These are phyloP conservation scores for Listronotus oregonensis DNA, from an alignment of 1,140 invertebrate species.

Conservation along the genomic window DNA sequence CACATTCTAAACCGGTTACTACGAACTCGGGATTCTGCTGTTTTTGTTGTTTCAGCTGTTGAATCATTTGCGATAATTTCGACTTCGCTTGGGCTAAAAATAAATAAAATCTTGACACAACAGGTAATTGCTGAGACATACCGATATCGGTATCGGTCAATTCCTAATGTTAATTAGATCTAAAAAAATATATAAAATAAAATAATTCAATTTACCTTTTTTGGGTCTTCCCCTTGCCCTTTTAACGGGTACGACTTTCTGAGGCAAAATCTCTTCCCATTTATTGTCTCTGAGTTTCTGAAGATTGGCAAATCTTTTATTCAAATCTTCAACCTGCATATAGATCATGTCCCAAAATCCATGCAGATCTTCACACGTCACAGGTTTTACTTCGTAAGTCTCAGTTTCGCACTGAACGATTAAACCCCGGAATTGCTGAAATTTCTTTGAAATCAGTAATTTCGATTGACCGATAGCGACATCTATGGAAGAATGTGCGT, in stretches of 20 bases:
- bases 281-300: constrained; percentile 57
- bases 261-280: constrained; percentile 60
- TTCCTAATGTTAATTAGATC: constrained; percentile 39
- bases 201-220: constrained; percentile 23
- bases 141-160: not conserved
- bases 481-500: constrained; percentile 65
- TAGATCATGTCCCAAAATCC: constrained; percentile 80
- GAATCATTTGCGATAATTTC: too few relatives aligned
- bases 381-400: constrained; percentile 58
- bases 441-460: constrained; percentile 69
- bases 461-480: constrained; percentile 71
- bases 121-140: too few relatives aligned
- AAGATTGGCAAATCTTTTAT: constrained; percentile 62
- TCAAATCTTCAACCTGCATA: constrained; percentile 64
- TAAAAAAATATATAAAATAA: constrained; percentile 39
- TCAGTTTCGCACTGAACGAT: constrained; percentile 66
- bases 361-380: constrained; percentile 69
- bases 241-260: constrained; percentile 28
- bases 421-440: constrained; percentile 68
- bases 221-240: constrained; percentile 21
- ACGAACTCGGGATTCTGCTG: not conserved
- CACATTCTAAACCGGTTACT: not conserved
- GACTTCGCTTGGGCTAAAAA: too few relatives aligned
- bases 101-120: too few relatives aligned
- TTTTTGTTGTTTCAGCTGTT: too few relatives aligned